Evolutionary conservation across 2,797 vertebrate genomes (phyloP), one percentile per base, ranked within the genome.

Genomic region (Siniperca undulata): DNA sequence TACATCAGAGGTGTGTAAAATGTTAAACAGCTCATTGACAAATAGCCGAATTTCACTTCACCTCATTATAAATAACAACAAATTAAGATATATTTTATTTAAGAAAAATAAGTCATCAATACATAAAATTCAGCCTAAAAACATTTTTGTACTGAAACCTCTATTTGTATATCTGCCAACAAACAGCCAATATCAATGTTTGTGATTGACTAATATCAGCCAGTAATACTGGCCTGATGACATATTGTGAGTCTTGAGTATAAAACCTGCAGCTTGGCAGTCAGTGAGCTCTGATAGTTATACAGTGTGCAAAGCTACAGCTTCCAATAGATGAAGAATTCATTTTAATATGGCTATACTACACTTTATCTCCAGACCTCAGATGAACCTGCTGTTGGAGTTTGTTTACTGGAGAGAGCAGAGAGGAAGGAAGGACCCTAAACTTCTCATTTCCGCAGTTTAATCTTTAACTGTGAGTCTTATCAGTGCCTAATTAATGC

Each of bases 401-500:
- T 73, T 69, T 82, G 56, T 75, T 78, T 82, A 72, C 64, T 58
- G 70, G 50, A 40, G 0, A 4, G 14, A 50, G 69, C 40, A 0
- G 2, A 69, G 76, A 52, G n/a, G 24, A 71, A 64, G 6, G 16
- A 50, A 61, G 5, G 62, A 74, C 73, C 46, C 78, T 78, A 77
- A 66, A 62, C 56, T 68, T 71, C 68, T 71, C 13, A 44, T 77
- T 71, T n/a, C 40, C 14, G 17, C 1, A 0, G 36, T 61, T 75
- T 64, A 70, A 77, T 77, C 69, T 76, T 22, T 36, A 52, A 68
- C 75, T 42, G 24, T 4, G 14, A 70, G 44, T 50, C 48, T 80
- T 80, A 90, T 86, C 81, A n/a, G 66, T 3, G 24, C 13, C 76
- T 77, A 55, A 64, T 72, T 72, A 81, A 83, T 70, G 64, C 71